phyloP scores from a whole-genome alignment of 2,888 invertebrate species.

The Neoaliturus tenellus region DNA sequence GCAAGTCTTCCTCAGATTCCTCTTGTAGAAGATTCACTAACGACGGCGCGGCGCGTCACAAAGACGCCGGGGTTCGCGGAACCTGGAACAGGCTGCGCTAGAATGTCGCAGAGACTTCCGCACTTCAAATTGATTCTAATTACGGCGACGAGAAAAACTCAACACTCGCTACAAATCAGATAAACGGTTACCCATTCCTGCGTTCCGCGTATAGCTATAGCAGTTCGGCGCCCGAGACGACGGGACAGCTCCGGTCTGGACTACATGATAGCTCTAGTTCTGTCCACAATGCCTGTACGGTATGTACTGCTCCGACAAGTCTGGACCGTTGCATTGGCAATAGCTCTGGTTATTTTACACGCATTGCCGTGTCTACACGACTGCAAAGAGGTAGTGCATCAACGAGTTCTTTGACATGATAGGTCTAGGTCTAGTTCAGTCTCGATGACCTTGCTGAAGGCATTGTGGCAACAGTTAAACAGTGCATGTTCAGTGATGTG shows the following conservation, averaged over 20 bases:
- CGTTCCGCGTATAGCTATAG: conserved; percentile 10
- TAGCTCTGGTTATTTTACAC: too few relatives aligned
- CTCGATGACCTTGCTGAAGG: too few relatives aligned
- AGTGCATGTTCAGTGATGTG: too few relatives aligned
- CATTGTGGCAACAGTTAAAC: too few relatives aligned
- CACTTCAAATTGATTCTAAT: conserved; percentile 49
- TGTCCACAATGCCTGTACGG: background rate
- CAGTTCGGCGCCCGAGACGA: conserved; percentile 19
- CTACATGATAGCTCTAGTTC: background rate
- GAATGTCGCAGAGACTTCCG: conserved; percentile 38
- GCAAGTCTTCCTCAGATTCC: background rate
- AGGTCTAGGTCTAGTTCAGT: too few relatives aligned
- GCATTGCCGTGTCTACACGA: too few relatives aligned
- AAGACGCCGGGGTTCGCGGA: conserved; percentile 25
- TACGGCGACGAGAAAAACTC: conserved; percentile 41
- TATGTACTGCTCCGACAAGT: too few relatives aligned
- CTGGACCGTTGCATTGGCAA: too few relatives aligned
- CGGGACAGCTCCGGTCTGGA: too few relatives aligned
- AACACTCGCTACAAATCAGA: conserved; percentile 42
- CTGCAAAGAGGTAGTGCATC: too few relatives aligned
- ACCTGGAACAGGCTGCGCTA: conserved; percentile 17
- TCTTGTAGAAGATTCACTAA: background rate
- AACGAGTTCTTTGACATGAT: too few relatives aligned
- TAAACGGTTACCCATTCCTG: conserved; percentile 37
- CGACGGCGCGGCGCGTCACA: conserved; percentile 4